Base-by-base conservation (phyloP, 2,888 invertebrate species). In the Hirtodrosophila confusa region DNA sequence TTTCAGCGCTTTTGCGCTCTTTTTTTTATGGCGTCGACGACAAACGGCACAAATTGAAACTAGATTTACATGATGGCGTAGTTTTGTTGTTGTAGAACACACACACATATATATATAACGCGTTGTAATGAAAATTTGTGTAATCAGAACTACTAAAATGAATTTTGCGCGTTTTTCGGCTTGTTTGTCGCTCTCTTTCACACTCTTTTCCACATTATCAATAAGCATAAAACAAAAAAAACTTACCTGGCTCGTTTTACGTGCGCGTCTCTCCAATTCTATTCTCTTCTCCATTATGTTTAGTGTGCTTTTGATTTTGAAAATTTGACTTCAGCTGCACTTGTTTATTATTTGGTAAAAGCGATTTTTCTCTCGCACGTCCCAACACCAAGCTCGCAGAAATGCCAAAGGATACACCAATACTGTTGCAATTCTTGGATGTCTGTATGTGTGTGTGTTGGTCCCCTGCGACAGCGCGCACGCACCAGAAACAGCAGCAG, bases 181-280 rank as follows among this genome's bases (percentile, higher is more conserved):
- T 67, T 60, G 37, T 24, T 24, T 36, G 35, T 40, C n/a, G 10
- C 36, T 40, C 35, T 50, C 29, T 23, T 23, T 11, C 17, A 55
- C 39, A 23, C 31, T 40, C 17, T 33, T 6, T 12, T 17, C 31
- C 39, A 55, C 43, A 53, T 45, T 63, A 61, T 55, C 51, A 62
- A 69, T 63, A 58, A 49, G 23, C 48, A 17, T 41, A 69, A 45
- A 45, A 23, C n/a, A 54, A 48, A 49, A 45, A 55, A 65, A 44
- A 47, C 94, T 95, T 94, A 98, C 98, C 94, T 97, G 96, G 91
- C 95, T 95, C 88, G 97, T 96, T 92, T 95, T 95, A 92, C 96
- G 95, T 92, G 98, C 98, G 91, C 98, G 94, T 93, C 96, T 95
- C 93, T 99, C 99, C 92, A 98, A 93, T 91, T 96, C 96, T 94